Percentiles rank a stretch among this genome's conserved stretches.
Conservation (phyloP, 1,140 invertebrate species). For the Frieseomelitta varia region DNA sequence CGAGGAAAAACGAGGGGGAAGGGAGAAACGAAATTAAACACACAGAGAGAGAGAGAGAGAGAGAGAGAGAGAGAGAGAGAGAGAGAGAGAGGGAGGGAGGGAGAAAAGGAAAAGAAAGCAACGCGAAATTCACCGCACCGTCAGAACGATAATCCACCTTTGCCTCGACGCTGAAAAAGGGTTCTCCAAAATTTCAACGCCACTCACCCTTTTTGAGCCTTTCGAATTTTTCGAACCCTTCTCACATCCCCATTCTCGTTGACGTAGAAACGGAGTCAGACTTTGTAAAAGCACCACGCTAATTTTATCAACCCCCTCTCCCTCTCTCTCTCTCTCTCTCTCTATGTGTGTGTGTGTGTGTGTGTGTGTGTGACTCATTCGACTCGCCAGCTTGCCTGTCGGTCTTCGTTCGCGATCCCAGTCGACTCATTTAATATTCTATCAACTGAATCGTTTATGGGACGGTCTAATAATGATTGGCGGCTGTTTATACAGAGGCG, state of each 20-base stretch:
- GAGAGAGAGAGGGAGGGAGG: neutral
- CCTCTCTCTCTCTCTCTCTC: too few species aligned
- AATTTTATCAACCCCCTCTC: neutral
- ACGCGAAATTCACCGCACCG: neutral
- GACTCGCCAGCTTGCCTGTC: neutral
- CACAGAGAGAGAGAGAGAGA: neutral
- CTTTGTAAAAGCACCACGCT: neutral
- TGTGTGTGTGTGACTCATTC: too few species aligned
- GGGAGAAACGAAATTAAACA: neutral
- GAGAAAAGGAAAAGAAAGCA: neutral
- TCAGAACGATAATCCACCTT: slow-evolving; percentile 5
- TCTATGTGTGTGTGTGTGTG: too few species aligned
- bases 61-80: too few species aligned
- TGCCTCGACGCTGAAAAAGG: neutral
- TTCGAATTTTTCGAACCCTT: slow-evolving; percentile 1
- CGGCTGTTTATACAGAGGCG: slow-evolving; percentile 33
- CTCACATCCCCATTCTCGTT: neutral
- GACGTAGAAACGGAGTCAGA: neutral
- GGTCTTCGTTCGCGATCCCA: neutral
- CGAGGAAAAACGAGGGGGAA: neutral
- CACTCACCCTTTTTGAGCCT: neutral
- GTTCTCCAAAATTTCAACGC: slow-evolving; percentile 3
- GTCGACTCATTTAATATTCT: slow-evolving; percentile 33
- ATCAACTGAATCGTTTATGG: slow-evolving; percentile 22
- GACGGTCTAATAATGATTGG: slow-evolving; percentile 43